phyloP scores from a whole-genome alignment of 2,113 vertebrate species.

The Ailurus styani region DNA sequence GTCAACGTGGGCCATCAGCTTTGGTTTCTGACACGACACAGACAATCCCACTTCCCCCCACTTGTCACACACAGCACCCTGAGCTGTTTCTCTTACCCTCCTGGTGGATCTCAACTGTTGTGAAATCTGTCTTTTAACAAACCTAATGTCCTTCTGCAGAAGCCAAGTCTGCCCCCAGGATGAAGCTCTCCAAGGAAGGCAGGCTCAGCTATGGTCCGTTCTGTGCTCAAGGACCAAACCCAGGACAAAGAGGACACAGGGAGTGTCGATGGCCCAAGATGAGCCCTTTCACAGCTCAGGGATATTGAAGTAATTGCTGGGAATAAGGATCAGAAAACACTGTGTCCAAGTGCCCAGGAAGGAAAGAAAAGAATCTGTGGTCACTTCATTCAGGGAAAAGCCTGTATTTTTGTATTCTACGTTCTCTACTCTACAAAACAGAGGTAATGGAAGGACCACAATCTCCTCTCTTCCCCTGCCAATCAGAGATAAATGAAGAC shows the following conservation, averaged over 20 bases:
- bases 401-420: fast-evolving
- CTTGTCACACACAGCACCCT: neutral
- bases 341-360: fast-evolving
- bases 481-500: neutral
- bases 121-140: neutral
- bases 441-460: neutral
- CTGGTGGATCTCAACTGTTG: fast-evolving
- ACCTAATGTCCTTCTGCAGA: neutral
- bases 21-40: neutral
- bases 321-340: neutral
- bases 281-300: neutral
- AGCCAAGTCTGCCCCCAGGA: neutral
- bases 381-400: neutral
- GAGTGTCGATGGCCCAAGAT: fast-evolving
- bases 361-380: neutral
- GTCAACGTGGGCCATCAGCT: neutral
- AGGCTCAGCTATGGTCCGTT: neutral
- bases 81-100: neutral
- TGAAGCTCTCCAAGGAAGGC: neutral
- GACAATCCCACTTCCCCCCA: neutral
- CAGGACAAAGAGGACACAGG: neutral
- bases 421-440: neutral
- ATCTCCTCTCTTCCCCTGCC: fast-evolving
- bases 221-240: neutral
- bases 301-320: neutral